These are phyloP conservation scores for Pongo abelii DNA, from an alignment of 2,113 vertebrate species.

Conservation along the genomic window DNA sequence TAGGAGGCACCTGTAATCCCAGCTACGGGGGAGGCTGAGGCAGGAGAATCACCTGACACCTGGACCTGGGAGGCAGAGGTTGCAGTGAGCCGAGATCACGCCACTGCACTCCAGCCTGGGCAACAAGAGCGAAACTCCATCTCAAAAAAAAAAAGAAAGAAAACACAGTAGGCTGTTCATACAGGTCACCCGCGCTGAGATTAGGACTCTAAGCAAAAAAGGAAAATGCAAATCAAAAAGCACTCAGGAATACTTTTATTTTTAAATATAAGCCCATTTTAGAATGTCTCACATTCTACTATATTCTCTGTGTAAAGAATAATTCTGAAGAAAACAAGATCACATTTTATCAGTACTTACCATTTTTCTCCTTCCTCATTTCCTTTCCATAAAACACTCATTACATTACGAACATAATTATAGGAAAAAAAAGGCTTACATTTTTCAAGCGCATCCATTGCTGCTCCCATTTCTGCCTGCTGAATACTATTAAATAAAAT, in stretches of 20 bases:
- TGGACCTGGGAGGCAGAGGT: no score
- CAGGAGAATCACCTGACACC: no score
- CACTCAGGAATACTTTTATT: not conserved
- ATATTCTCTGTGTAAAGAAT: slow-evolving; percentile 40
- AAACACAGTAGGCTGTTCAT: not conserved
- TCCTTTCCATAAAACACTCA: slow-evolving; percentile 61
- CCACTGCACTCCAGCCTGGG: no score
- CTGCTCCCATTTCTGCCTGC: slow-evolving; percentile 99
- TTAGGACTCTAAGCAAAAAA: not conserved
- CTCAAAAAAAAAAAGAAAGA: not conserved
- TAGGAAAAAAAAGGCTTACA: slow-evolving; percentile 88
- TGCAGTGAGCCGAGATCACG: no score
- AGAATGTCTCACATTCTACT: slow-evolving; percentile 21
- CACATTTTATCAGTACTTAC: slow-evolving; percentile 58
- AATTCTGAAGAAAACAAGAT: slow-evolving; percentile 54
- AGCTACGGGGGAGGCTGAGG: no score
- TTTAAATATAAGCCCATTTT: not conserved
- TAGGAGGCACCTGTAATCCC: no score
- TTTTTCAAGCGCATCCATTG: slow-evolving; percentile 99
- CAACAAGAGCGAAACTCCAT: no score
- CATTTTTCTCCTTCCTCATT: slow-evolving; percentile 42
- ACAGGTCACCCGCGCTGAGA: not conserved
- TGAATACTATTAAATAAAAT: slow-evolving; percentile 91
- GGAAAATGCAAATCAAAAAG: slow-evolving; percentile 22
- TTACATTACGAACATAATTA: slow-evolving; percentile 46